Evolutionary conservation across 2,797 vertebrate genomes (phyloP).

Genomic region (Syngnathus acus): DNA sequence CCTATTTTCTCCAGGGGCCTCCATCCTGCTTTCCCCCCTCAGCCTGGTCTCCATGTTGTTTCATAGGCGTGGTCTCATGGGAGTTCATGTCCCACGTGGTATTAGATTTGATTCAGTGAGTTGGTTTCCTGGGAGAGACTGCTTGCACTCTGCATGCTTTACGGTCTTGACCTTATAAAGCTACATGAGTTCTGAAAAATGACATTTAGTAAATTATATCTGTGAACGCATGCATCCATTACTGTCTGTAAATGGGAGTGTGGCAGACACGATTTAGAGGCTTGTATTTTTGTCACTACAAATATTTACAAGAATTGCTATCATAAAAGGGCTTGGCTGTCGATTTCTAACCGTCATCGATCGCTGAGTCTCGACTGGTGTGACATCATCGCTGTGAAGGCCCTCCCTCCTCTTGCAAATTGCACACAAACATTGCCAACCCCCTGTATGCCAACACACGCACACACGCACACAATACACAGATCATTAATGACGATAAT

Average conservation of each 20-base stretch:
- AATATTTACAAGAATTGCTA: neutral
- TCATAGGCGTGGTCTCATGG: conserved; percentile 42
- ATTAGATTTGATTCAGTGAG: neutral
- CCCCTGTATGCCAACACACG: neutral
- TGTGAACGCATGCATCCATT: conserved; percentile 16
- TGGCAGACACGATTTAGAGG: neutral
- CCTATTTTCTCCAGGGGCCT: conserved; percentile 17
- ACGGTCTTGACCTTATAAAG: conserved; percentile 44
- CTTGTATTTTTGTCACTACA: neutral
- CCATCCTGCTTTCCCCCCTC: conserved; percentile 18
- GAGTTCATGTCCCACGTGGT: neutral
- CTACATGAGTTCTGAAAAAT: conserved; percentile 27
- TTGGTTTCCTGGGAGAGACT: conserved; percentile 20
- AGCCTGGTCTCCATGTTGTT: conserved; percentile 16
- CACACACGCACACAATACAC: too few species aligned
- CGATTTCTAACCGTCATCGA: neutral
- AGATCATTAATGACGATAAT: too few species aligned
- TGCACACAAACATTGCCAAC: neutral
- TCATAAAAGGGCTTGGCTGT: neutral
- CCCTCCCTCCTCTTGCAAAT: neutral
- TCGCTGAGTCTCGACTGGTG: neutral
- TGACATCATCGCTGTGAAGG: neutral
- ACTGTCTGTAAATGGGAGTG: neutral
- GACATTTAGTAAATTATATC: conserved; percentile 34
- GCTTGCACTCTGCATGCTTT: conserved; percentile 16